Evolutionary conservation across 2,797 vertebrate genomes (phyloP).

Genomic region (Hypotaenidia philippensis): DNA sequence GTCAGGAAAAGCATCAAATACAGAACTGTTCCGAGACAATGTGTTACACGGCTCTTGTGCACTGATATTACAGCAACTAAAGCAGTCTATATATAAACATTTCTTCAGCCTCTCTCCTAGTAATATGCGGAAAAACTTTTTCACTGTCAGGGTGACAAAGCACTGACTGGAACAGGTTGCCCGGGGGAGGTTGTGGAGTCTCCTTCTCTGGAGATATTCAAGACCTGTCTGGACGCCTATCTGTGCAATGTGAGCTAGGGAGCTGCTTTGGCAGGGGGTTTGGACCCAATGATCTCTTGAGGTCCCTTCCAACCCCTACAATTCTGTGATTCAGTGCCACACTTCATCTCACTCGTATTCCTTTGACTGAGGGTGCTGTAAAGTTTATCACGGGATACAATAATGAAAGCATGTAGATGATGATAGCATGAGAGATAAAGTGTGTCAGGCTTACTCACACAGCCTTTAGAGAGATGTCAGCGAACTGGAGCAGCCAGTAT

Average conservation of each 20-base stretch:
- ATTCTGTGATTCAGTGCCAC: not conserved
- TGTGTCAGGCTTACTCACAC: constrained; percentile 26
- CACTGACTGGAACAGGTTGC: too few relatives aligned
- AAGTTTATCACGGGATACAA: not conserved
- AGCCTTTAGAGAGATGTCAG: constrained; percentile 23
- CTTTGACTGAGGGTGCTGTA: not conserved
- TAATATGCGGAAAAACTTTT: too few relatives aligned
- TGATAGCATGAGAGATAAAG: not conserved
- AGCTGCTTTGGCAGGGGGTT: too few relatives aligned
- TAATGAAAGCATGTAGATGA: not conserved
- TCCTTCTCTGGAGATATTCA: too few relatives aligned
- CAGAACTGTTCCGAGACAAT: not conserved
- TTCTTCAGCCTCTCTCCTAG: not conserved
- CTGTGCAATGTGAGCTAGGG: too few relatives aligned
- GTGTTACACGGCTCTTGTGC: not conserved
- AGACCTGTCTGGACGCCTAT: too few relatives aligned
- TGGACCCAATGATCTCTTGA: too few relatives aligned
- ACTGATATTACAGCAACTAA: not conserved
- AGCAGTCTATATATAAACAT: not conserved
- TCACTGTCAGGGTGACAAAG: too few relatives aligned
- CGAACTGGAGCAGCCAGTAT: constrained; percentile 33
- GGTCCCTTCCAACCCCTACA: too few relatives aligned
- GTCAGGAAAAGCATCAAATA: not conserved
- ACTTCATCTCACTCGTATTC: not conserved
- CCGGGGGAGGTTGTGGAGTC: too few relatives aligned